Evolutionary conservation across 2,113 vertebrate species (phyloP).

Genomic region (Tupaia chinensis): DNA sequence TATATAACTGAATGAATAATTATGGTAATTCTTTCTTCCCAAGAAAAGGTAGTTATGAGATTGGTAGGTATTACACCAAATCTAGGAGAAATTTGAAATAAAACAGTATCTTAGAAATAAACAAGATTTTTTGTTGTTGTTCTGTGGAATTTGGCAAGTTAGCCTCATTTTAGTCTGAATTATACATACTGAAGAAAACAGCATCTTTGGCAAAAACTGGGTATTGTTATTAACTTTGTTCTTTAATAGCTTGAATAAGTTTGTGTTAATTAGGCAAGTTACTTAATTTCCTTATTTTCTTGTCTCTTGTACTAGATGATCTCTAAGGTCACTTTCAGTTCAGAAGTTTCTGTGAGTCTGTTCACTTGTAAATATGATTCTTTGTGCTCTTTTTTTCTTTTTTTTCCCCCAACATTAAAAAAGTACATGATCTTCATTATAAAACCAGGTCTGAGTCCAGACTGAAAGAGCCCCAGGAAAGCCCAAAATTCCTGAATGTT

Average conservation of each 20-base stretch:
- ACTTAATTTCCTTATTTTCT: slow-evolving; percentile 62
- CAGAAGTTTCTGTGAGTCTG: slow-evolving; percentile 52
- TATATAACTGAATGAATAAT: slow-evolving; percentile 45
- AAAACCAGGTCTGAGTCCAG: slow-evolving; percentile 60
- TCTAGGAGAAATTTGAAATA: slow-evolving; percentile 48
- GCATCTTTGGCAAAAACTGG: slow-evolving; percentile 46
- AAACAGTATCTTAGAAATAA: slow-evolving; percentile 53
- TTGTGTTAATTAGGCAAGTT: slow-evolving; percentile 42
- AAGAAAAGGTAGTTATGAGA: slow-evolving; percentile 53
- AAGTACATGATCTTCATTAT: slow-evolving; percentile 61
- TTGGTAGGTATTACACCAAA: slow-evolving; percentile 5
- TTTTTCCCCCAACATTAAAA: slow-evolving; percentile 43
- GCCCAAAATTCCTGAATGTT: slow-evolving; percentile 66
- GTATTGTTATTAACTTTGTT: slow-evolving; percentile 53
- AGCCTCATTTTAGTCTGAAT: slow-evolving; percentile 61
- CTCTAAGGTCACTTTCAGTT: slow-evolving; percentile 45
- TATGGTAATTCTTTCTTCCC: slow-evolving; percentile 34
- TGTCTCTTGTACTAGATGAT: slow-evolving; percentile 55
- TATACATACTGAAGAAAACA: slow-evolving; percentile 38
- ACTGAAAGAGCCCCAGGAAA: slow-evolving; percentile 69
- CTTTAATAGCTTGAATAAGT: slow-evolving; percentile 49
- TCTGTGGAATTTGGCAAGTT: slow-evolving; percentile 51
- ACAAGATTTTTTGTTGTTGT: slow-evolving; percentile 47
- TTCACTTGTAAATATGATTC: slow-evolving; percentile 60
- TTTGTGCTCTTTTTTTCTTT: slow-evolving; percentile 51